phyloP scores from a whole-genome alignment of 2,888 invertebrate genomes.

The Rhynchonema sp. region DNA sequence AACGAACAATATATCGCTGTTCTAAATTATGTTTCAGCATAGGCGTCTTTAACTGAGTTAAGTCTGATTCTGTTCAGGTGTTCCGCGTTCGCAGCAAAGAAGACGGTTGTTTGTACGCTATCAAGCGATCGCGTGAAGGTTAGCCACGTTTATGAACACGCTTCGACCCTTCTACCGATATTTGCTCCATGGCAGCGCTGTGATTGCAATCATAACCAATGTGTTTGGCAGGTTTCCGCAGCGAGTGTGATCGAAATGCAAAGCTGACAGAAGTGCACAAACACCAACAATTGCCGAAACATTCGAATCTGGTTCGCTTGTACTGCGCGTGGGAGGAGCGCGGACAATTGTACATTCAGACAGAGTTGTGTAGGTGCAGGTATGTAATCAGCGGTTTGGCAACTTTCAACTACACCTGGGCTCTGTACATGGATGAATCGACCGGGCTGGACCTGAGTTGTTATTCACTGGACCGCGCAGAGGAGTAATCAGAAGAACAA shows the following conservation, averaged over 20 bases:
- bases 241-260: constrained; percentile 10
- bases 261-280: constrained; percentile 32
- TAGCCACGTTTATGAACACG: constrained; percentile 42
- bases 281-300: constrained; percentile 46
- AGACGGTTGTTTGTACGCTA: constrained; percentile 47
- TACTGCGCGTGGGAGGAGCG: constrained; percentile 54
- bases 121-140: constrained; percentile 46
- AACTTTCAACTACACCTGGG: too few species aligned
- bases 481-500: too few species aligned
- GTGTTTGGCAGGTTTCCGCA: constrained; percentile 11
- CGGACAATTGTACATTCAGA: constrained; percentile 46
- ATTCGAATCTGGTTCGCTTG: constrained; percentile 47
- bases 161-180: too few species aligned
- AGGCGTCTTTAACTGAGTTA: neutral
- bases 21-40: neutral
- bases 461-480: neutral
- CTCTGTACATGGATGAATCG: neutral
- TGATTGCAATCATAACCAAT: too few species aligned
- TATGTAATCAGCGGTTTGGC: too few species aligned
- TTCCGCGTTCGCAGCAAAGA: constrained; percentile 46
- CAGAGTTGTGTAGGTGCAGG: constrained; percentile 47
- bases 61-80: constrained; percentile 31
- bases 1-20: too few species aligned
- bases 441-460: neutral
- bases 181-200: too few species aligned